phyloP scores from a whole-genome alignment of 2,113 vertebrate genomes.

The Centropristis striata region DNA sequence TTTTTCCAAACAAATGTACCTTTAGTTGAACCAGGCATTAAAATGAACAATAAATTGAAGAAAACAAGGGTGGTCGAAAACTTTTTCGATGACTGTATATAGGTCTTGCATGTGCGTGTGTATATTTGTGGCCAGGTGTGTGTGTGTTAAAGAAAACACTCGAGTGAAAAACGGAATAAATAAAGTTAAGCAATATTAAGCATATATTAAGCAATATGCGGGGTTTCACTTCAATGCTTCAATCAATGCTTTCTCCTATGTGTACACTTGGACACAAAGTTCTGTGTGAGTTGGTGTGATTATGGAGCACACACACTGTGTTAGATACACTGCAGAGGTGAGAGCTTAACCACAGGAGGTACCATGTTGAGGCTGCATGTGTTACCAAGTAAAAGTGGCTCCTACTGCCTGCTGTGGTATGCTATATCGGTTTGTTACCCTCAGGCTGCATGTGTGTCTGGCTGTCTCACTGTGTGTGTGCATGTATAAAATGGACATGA shows the following conservation, averaged over 20 bases:
- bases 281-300: neutral
- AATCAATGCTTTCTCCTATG: neutral
- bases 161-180: no score
- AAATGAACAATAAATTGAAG: no score
- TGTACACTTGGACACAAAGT: neutral
- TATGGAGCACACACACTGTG: neutral
- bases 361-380: slow-evolving; percentile 19
- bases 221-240: neutral
- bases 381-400: slow-evolving; percentile 33
- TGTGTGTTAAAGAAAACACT: no score
- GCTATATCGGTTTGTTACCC: slow-evolving; percentile 50
- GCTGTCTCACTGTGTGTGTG: slow-evolving; percentile 6
- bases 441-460: slow-evolving; percentile 39
- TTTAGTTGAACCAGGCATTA: no score
- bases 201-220: neutral
- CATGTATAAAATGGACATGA: slow-evolving; percentile 58
- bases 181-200: no score
- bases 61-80: no score
- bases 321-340: slow-evolving; percentile 30
- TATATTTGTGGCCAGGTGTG: no score
- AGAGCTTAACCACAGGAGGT: slow-evolving; percentile 22
- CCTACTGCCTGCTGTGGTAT: slow-evolving; percentile 39
- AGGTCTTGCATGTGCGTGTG: no score
- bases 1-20: no score
- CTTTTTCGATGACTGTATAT: no score